These are phyloP conservation scores for Colius striatus DNA, from an alignment of 2,113 vertebrate species.

Conservation along the genomic window DNA sequence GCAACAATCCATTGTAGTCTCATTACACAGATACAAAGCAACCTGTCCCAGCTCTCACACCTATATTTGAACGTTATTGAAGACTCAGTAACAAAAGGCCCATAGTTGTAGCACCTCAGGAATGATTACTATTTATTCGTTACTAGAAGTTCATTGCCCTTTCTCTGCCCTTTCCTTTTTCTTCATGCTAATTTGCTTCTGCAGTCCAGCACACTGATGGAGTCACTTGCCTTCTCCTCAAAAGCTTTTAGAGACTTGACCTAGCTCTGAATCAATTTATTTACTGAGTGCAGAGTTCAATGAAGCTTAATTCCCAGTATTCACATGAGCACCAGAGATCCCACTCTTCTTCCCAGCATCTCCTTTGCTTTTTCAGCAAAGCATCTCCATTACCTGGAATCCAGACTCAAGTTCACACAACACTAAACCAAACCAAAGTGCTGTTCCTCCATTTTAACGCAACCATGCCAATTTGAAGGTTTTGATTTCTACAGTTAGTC, in stretches of 20 bases:
- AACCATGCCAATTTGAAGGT: neutral
- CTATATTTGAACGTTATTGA: neutral
- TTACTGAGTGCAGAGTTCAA: neutral
- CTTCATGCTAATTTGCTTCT: neutral
- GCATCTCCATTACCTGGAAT: neutral
- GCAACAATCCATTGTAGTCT: neutral
- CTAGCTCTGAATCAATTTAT: neutral
- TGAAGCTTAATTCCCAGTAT: neutral
- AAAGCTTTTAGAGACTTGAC: neutral
- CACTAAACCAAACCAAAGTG: neutral
- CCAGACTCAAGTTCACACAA: neutral
- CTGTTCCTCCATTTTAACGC: neutral
- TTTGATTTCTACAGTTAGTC: neutral
- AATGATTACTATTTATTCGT: neutral
- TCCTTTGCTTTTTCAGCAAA: neutral
- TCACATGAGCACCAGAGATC: neutral
- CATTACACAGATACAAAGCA: neutral
- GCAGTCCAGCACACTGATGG: neutral
- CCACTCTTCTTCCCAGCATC: neutral
- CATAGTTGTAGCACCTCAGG: accelerated
- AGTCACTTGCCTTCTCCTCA: neutral
- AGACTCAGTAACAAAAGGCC: neutral
- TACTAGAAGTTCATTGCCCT: neutral
- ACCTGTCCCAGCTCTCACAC: neutral
- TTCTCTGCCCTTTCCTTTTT: neutral